Percentiles rank a stretch among this genome's conserved stretches.
phyloP scores from a whole-genome alignment of 2,888 invertebrate species.

The Congeria kusceri region DNA sequence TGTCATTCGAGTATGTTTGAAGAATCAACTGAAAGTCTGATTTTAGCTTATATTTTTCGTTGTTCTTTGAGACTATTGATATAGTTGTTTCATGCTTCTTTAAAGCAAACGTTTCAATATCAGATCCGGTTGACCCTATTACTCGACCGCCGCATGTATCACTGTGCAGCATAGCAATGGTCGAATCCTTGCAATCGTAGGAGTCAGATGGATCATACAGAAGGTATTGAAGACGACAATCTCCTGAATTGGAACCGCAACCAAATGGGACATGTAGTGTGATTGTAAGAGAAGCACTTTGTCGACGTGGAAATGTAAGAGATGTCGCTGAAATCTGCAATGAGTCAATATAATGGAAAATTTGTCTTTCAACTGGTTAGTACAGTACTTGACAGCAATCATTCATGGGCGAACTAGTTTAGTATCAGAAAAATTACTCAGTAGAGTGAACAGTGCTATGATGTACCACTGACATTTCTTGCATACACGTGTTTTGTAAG shows the following conservation, averaged over 20 bases:
- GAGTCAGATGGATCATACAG: constrained; percentile 28
- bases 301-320: constrained; percentile 15
- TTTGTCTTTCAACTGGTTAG: background rate
- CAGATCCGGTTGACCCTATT: background rate
- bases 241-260: background rate
- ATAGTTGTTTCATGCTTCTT: constrained; percentile 10
- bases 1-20: constrained; percentile 8
- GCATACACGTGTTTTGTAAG: no score
- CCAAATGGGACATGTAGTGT: constrained; percentile 27
- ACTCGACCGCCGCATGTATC: constrained; percentile 29
- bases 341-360: background rate
- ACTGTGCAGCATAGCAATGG: constrained; percentile 14
- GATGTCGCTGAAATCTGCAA: constrained; percentile 12
- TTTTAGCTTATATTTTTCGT: constrained; percentile 21
- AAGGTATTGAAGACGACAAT: constrained; percentile 17
- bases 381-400: no score
- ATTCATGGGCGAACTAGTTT: no score
- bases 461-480: no score
- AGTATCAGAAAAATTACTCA: no score
- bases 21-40: constrained; percentile 10
- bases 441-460: no score
- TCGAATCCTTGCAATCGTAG: constrained; percentile 24
- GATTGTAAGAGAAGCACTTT: constrained; percentile 2
- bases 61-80: constrained; percentile 33
- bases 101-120: background rate